Conservation (phyloP, 2,888 invertebrate genomes). For the Dendrolimus pini region DNA sequence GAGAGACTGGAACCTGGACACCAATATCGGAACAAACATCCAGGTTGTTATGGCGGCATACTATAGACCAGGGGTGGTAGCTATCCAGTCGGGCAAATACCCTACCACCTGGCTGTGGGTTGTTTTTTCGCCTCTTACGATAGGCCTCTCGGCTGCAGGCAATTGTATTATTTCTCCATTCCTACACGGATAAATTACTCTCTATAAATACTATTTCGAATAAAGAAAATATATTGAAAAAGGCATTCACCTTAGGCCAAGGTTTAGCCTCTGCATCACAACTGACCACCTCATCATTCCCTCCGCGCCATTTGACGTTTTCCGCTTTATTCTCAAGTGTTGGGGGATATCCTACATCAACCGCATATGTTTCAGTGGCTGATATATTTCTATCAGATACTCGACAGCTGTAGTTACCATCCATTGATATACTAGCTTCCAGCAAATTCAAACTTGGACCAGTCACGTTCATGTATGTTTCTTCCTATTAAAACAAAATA, state of each 20-base stretch:
- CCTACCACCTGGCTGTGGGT: too few relatives aligned
- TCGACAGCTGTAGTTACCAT: slow-evolving; percentile 23
- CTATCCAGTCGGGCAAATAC: too few relatives aligned
- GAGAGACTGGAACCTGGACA: too few relatives aligned
- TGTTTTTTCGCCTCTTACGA: too few relatives aligned
- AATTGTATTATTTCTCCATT: too few relatives aligned
- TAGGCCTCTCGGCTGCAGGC: too few relatives aligned
- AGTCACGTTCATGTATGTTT: neutral
- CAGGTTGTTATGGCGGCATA: too few relatives aligned
- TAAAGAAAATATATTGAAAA: too few relatives aligned
- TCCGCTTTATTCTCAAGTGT: slow-evolving; percentile 1
- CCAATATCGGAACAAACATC: too few relatives aligned
- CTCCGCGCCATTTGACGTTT: slow-evolving; percentile 8
- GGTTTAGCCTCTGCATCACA: slow-evolving; percentile 14
- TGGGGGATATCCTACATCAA: slow-evolving; percentile 17
- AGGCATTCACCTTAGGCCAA: slow-evolving; percentile 6
- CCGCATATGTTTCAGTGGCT: slow-evolving; percentile 15
- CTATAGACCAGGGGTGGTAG: too few relatives aligned
- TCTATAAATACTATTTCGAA: too few relatives aligned
- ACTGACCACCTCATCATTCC: slow-evolving; percentile 8
- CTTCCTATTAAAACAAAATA: neutral
- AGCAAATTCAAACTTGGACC: slow-evolving; percentile 6
- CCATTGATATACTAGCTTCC: slow-evolving; percentile 3
- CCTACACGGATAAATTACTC: too few relatives aligned
- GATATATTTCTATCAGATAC: slow-evolving; percentile 16